Base-by-base conservation (phyloP, 2,113 vertebrate species). In the Entelurus aequoreus region DNA sequence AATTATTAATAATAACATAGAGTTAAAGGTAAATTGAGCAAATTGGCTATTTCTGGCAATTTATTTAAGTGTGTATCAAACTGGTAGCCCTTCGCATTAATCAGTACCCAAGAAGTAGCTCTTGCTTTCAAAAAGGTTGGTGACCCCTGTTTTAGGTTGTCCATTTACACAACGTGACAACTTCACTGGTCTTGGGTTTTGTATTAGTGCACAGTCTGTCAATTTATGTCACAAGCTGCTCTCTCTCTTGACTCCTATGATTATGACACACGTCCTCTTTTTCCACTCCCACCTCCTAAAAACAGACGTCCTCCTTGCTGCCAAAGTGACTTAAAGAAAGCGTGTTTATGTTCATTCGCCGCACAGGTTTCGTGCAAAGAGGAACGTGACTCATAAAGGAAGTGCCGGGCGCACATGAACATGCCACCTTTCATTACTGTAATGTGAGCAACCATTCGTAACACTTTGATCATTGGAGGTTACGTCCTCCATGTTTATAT, bases 261-360 rank as follows among this genome's bases (percentile, higher is more conserved):
- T 73, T 71, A 66, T 77, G 68, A 82, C 74, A 77, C 68, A 70
- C 65, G 65, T 67, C 62, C 35, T 62, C 56, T 19, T 49, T 60
- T 48, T 52, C 57, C 35, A n/a, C 10, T 49, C 48, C 60, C 49
- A 15, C 50, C 64, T 14, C 16, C 19, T 49, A 8, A 21, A 42
- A n/a, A 16, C 19, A 19, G 19, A 19, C 19, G 19, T 19, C 19
- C 19, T 19, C 19, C 19, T 19, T 19, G 19, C 12, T 8, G 9
- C 13, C 5, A n/a, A 60, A 19, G 36, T 11, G 49, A 12, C 37
- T 44, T 28, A 4, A 62, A 6, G 28, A 40, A 47, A 60, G 16
- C 37, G 21, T 14, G 14, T 21, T 51, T 51, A 51, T 51, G n/a
- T 51, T 51, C 8, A 44, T 44, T 44, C 42, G 9, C 8, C 6